Evolutionary conservation across 2,888 invertebrate genomes (phyloP), one percentile per base, ranked within the genome.

Genomic region (Sesia bembeciformis): DNA sequence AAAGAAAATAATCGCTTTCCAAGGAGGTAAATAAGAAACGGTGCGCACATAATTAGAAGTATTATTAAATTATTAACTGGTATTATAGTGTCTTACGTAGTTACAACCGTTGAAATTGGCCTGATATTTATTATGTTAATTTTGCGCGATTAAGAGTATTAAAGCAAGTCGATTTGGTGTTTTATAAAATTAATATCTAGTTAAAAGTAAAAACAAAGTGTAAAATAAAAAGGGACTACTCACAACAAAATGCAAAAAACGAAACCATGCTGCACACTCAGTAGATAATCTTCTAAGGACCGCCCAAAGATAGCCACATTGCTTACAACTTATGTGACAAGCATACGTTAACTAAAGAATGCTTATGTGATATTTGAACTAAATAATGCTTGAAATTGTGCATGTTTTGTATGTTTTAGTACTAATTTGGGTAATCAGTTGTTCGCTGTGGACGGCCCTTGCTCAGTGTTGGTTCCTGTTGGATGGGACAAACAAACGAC

Each of bases 191-290:
- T 23, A 23, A 23, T 23, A 23, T 23, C 23, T 23, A 23, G 23
- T 23, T 23, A 23, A 23, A 23, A 23, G 23, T 23, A 23, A 23
- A 23, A 59, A 59, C 40, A 60, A 66, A 60, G 55, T 59, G 60
- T 38, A 60, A 70, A 66, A 65, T 64, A 66, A 67, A 66, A 65
- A 64, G 70, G 65, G 68, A 66, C 88, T 88, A 88, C 89, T 89
- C 81, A 90, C 89, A 88, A 89, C 81, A 79, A 78, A 88, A 88
- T 84, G 87, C 83, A 85, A 72, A 79, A 83, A 86, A 84, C 74
- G 78, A 76, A 81, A 86, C 76, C 89, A 87, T 87, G 88, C 89
- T 71, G 84, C 84, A 68, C 78, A 75, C 40, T 40, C 52, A 77
- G 75, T 70, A 76, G 72, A 68, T 65, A 66, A 62, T 80, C 85